phyloP scores from a whole-genome alignment of 2,113 vertebrate genomes.

The Chrysemys picta region DNA sequence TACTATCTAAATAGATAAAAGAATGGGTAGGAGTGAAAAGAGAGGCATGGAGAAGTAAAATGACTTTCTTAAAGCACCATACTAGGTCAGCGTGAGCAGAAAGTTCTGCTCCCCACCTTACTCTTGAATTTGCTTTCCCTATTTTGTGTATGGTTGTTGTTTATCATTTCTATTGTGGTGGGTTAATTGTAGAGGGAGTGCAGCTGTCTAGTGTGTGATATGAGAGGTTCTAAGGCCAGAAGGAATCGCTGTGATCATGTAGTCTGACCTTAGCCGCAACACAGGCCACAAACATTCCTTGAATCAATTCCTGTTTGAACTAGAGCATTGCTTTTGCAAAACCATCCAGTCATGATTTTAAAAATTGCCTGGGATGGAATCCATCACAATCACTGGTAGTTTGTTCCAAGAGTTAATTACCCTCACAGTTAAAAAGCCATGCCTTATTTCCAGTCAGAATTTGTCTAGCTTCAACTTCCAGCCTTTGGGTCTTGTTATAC shows the following conservation, averaged over 20 bases:
- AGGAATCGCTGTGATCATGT: neutral
- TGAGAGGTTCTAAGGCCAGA: neutral
- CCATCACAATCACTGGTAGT: neutral
- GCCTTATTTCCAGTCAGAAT: neutral
- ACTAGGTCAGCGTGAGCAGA: neutral
- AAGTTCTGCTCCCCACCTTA: accelerated
- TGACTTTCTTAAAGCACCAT: neutral
- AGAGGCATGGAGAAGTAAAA: accelerated
- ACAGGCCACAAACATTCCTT: neutral
- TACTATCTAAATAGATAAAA: neutral
- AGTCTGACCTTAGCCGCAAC: neutral
- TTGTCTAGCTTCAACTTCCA: neutral
- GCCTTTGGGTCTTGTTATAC: neutral
- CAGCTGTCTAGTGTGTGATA: neutral
- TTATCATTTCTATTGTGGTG: neutral
- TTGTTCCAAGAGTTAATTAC: neutral
- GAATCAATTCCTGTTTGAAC: neutral
- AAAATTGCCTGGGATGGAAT: neutral
- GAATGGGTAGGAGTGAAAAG: neutral
- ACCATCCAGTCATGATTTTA: neutral
- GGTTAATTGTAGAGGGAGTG: neutral
- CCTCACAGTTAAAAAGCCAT: neutral
- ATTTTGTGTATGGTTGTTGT: neutral
- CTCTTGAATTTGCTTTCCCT: neutral
- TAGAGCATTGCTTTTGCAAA: neutral